These are phyloP conservation scores for Syngnathus scovelli DNA, from an alignment of 2,113 vertebrate species.

Conservation along the genomic window DNA sequence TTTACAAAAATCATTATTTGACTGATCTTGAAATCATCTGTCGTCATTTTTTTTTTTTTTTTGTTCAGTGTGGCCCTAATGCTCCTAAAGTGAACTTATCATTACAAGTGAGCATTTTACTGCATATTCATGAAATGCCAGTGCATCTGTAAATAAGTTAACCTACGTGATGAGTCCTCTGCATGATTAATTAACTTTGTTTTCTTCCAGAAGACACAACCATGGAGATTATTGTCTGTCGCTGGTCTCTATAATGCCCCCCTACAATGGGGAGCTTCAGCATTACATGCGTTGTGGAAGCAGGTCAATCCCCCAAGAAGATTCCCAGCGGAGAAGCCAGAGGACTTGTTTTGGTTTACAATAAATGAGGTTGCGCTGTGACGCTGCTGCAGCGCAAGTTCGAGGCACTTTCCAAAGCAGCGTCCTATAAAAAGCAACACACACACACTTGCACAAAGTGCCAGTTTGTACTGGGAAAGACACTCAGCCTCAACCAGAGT, in stretches of 20 bases:
- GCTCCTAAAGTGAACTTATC: not conserved
- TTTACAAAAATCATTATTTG: too few relatives aligned
- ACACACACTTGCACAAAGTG: constrained; percentile 13
- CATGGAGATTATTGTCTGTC: constrained; percentile 23
- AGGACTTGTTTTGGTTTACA: constrained; percentile 22
- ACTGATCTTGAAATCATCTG: not conserved
- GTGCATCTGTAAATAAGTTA: constrained; percentile 26
- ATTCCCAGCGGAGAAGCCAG: constrained; percentile 41
- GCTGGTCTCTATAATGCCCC: constrained; percentile 24
- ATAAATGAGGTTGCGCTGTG: constrained; percentile 34
- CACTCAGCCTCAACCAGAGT: constrained; percentile 86
- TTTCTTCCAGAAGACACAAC: constrained; percentile 9
- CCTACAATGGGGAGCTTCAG: constrained; percentile 3
- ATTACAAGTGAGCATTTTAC: constrained; percentile 23
- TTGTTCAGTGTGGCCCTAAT: constrained; percentile 6
- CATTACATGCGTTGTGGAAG: constrained; percentile 16
- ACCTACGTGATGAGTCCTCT: constrained; percentile 15
- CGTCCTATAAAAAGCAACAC: constrained; percentile 44
- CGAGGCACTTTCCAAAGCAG: constrained; percentile 70
- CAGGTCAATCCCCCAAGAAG: constrained; percentile 27
- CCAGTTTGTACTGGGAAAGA: constrained; percentile 25
- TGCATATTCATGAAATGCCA: constrained; percentile 20
- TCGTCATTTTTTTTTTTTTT: too few relatives aligned
- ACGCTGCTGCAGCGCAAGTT: constrained; percentile 52
- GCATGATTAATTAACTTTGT: constrained; percentile 35